Evolutionary conservation across 2,888 invertebrate genomes (phyloP), one percentile per base, ranked within the genome.

Genomic region (Diaphora mendica): DNA sequence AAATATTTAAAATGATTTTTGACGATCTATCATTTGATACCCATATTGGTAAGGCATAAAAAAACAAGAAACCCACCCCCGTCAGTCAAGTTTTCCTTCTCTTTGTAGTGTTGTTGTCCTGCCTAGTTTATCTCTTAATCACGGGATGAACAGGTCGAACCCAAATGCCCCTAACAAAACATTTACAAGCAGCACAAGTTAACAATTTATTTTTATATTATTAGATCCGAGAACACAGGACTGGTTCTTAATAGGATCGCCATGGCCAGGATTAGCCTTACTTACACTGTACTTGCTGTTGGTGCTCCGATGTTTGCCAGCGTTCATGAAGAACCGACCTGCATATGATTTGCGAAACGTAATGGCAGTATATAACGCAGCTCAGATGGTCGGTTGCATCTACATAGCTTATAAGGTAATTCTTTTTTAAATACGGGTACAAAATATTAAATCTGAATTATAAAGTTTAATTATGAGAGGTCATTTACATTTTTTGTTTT

Each of bases 221-320:
- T 26, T 87, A 97, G 97, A 97, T 93, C 94, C 94, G 3, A 93
- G 97, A 70, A 97, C 97, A 23, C 96, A 97, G 80, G 95, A 96
- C 79, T 97, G 97, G 96, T 96, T 97, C 65, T 92, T 98, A 72
- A 97, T 98, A 92, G 91, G 96, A 5, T 96, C 97, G 13, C 97
- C 98, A n/a, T 96, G 97, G 94, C 96, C 97, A 0, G 96, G 97
- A 0, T 71, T 97, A 64, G 83, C 90, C 2, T 91, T 98, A 39
- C 91, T 97, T 44, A 86, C 91, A 0, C 78, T 95, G 0, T 98
- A 98, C 89, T 92, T 98, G 70, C 91, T 96, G 76, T 94, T 97
- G 74, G 97, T 98, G 23, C 95, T 96, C 75, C 95, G 96, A 76
- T 93, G 97, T 87, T 97, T 98, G 0, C 98, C 98, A 0, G 93